phyloP scores from a whole-genome alignment of 2,797 vertebrate genomes.

The Natrix natrix region DNA sequence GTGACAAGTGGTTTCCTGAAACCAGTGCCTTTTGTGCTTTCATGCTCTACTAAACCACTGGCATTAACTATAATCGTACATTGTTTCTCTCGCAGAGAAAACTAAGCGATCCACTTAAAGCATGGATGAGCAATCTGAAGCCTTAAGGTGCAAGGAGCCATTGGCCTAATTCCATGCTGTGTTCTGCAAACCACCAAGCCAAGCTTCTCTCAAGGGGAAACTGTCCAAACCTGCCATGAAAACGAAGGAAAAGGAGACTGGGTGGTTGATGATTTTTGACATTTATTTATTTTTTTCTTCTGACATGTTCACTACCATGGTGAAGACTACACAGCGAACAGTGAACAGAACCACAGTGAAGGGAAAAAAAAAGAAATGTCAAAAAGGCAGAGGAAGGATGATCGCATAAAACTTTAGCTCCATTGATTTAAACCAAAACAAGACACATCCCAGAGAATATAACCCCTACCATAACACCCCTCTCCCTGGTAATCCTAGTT shows the following conservation, averaged over 20 bases:
- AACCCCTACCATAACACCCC: not conserved
- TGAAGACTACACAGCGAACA: no score
- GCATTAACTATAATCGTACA: not conserved
- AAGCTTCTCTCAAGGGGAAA: not conserved
- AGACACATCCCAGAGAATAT: not conserved
- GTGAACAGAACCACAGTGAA: not conserved
- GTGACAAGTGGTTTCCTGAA: not conserved
- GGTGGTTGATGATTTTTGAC: not conserved
- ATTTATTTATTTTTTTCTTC: no score
- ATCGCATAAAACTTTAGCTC: not conserved
- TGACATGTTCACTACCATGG: no score
- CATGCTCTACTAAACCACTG: not conserved
- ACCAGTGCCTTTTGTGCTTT: not conserved
- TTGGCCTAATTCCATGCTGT: not conserved
- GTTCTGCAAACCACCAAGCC: not conserved
- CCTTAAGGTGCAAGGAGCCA: not conserved
- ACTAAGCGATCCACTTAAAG: not conserved
- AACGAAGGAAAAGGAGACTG: not conserved
- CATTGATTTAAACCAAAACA: not conserved
- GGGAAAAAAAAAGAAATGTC: not conserved
- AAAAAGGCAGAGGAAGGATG: not conserved
- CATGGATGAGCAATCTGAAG: not conserved
- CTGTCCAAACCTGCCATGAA: not conserved
- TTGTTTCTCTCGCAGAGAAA: not conserved
- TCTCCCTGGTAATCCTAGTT: not conserved